Percentiles rank a stretch among this genome's conserved stretches.
Evolutionary conservation across 1,140 invertebrate species (phyloP).

Genomic region (Hylyphantes graminicola): DNA sequence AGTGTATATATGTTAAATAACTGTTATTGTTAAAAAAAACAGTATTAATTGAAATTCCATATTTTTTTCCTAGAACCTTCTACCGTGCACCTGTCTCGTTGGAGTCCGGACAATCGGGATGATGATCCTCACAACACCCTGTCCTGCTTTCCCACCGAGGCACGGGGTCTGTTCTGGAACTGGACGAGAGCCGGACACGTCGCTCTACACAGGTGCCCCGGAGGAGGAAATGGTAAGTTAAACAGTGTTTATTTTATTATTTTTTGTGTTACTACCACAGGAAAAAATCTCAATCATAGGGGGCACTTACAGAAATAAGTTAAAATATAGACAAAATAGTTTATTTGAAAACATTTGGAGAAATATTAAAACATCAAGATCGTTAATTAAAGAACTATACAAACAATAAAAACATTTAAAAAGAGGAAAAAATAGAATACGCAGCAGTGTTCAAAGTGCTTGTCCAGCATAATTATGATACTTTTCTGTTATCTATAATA

Average conservation of each 20-base stretch:
- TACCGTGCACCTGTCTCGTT: constrained; percentile 53
- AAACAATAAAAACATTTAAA: too few relatives aligned
- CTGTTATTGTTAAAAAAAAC: too few relatives aligned
- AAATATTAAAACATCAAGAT: too few relatives aligned
- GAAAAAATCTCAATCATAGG: not conserved
- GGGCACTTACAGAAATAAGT: too few relatives aligned
- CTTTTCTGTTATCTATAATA: too few relatives aligned
- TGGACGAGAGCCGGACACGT: constrained; percentile 82
- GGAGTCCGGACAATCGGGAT: constrained; percentile 47
- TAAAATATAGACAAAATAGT: too few relatives aligned
- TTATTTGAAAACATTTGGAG: too few relatives aligned
- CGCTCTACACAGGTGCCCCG: constrained; percentile 86
- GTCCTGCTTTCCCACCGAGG: constrained; percentile 77
- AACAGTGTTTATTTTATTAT: not conserved
- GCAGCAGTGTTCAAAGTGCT: too few relatives aligned
- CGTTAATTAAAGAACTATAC: too few relatives aligned
- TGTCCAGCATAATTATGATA: too few relatives aligned
- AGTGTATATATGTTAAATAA: too few relatives aligned
- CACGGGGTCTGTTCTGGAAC: constrained; percentile 88
- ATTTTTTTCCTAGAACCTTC: constrained; percentile 42
- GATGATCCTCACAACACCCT: constrained; percentile 24
- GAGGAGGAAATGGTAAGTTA: constrained; percentile 75
- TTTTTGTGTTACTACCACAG: not conserved
- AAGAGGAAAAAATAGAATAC: too few relatives aligned
- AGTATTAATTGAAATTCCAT: not conserved